Conservation (phyloP, 2,888 invertebrate species). For the Nesidiocoris tenuis region DNA sequence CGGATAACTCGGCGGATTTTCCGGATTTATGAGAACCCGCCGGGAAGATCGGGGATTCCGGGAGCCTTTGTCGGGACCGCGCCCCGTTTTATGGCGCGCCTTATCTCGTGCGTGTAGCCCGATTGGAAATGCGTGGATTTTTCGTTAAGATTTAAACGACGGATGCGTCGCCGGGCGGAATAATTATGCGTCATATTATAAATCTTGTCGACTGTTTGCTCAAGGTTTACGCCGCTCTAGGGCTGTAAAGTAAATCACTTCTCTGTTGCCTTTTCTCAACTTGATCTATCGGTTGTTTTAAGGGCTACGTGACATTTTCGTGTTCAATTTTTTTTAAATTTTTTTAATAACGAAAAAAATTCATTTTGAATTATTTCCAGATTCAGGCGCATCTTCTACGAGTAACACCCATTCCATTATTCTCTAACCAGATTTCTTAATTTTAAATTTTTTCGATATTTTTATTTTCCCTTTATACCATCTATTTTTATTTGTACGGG, state of each 20-base stretch:
- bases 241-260: constrained; percentile 19
- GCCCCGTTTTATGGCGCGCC: constrained; percentile 7
- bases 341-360: no score
- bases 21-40: background rate
- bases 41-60: background rate
- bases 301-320: no score
- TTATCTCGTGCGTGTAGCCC: background rate
- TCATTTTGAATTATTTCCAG: no score
- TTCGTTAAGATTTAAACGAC: background rate
- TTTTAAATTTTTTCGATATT: no score
- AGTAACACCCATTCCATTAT: no score
- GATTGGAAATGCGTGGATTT: constrained; percentile 3
- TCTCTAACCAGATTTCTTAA: no score
- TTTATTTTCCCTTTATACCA: no score
- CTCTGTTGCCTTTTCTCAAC: background rate
- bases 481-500: no score
- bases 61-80: background rate
- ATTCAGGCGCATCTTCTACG: background rate
- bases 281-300: background rate
- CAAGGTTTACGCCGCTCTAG: constrained; percentile 12
- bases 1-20: no score
- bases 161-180: background rate
- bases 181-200: constrained; percentile 9
- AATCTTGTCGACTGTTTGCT: constrained; percentile 22
- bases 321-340: no score